These are phyloP conservation scores for Glareola pratincola DNA, from an alignment of 2,113 vertebrate species.

Conservation along the genomic window DNA sequence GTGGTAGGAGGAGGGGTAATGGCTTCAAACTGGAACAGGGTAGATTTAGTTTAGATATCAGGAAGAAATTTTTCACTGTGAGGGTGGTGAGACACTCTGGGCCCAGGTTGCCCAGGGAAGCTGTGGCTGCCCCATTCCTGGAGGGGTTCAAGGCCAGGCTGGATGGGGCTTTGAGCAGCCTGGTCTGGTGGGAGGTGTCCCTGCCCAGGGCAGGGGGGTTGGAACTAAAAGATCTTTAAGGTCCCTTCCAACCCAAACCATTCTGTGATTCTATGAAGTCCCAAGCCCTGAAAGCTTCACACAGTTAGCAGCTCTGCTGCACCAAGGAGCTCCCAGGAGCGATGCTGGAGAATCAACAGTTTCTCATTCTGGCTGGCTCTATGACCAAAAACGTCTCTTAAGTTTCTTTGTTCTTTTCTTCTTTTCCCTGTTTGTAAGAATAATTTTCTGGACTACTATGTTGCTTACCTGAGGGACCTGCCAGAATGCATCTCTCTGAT, in stretches of 20 bases:
- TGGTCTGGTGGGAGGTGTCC: not conserved
- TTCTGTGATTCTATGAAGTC: not conserved
- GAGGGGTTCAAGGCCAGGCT: not conserved
- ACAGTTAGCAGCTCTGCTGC: not conserved
- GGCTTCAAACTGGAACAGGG: not conserved
- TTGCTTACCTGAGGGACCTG: constrained; percentile 92
- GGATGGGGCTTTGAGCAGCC: not conserved
- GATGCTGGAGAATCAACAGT: not conserved
- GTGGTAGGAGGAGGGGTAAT: not conserved
- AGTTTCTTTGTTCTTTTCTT: not conserved
- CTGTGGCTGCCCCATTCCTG: not conserved
- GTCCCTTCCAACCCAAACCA: not conserved
- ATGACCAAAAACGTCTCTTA: not conserved
- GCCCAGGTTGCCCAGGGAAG: not conserved
- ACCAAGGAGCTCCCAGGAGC: not conserved
- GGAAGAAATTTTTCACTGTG: not conserved
- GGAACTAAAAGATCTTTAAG: not conserved
- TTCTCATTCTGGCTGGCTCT: not conserved
- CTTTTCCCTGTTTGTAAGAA: constrained; percentile 76
- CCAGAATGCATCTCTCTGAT: constrained; percentile 92
- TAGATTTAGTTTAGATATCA: not conserved
- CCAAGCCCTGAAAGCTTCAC: not conserved
- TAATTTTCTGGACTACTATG: constrained; percentile 93
- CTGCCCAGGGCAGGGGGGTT: not conserved
- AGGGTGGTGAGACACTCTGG: not conserved